Base-by-base conservation (phyloP, 2,888 invertebrate species). In the Chrysina gloriosa region DNA sequence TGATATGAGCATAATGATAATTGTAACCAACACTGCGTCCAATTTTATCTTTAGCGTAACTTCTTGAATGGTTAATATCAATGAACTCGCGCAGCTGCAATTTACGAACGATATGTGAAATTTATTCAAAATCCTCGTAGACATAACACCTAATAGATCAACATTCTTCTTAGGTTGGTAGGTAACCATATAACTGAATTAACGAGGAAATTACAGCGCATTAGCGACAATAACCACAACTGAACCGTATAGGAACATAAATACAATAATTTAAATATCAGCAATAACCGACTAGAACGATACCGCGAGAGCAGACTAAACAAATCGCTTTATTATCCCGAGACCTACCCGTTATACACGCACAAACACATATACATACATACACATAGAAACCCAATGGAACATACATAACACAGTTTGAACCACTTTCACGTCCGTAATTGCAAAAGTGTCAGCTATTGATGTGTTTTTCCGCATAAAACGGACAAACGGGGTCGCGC, bases 381-480 rank as follows among this genome's bases (percentile, higher is more conserved):
- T 3, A 16, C 31, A 7, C 29, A 7, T 19, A 16, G 42, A 58
- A 39, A 25, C 21, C 25, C 42, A 58, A 58, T 58, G 16, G 39
- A 58, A 54, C 36, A 36, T n/a, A n/a, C n/a, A n/a, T 54, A 54
- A 25, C 36, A 36, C 39, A 39, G 25, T 27, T 39, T 58, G 42
- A 58, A 58, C 58, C 58, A 58, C 58, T 58, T 58, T 58, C 58
- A 25, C 39, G 58, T 39, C 52, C 58, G 58, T 58, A 58, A 58
- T 58, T 58, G 58, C 58, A 42, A 58, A 58, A 58, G 58, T 58
- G 58, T 58, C 58, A 58, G 58, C 58, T 42, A 58, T 58, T 58
- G 58, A 58, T 58, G 58, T 58, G 58, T 42, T 58, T 48, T 58
- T 58, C 58, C 58, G 58, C 42, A 58, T 58, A 58, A 58, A 58